phyloP scores from a whole-genome alignment of 2,888 invertebrate species.

The Tortrix viridana region DNA sequence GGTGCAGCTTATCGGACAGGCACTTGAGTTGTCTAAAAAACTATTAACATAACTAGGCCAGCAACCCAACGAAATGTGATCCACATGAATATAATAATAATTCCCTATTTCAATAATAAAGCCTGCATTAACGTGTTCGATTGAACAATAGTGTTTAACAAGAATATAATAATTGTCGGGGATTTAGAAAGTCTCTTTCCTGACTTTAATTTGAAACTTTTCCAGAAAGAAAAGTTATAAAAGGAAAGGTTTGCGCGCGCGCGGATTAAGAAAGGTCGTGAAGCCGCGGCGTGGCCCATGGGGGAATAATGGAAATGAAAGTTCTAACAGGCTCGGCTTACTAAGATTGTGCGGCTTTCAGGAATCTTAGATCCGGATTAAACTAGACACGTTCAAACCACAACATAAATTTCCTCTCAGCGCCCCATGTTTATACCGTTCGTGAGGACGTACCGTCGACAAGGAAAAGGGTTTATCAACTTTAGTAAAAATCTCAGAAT shows the following conservation, averaged over 20 bases:
- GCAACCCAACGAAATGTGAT: no score
- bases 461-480: slow-evolving; percentile 24
- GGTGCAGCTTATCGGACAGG: no score
- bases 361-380: slow-evolving; percentile 68
- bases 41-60: no score
- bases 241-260: slow-evolving; percentile 58
- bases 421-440: slow-evolving; percentile 53
- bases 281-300: slow-evolving; percentile 37
- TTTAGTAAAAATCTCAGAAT: slow-evolving; percentile 2
- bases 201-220: slow-evolving; percentile 59
- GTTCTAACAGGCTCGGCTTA: slow-evolving; percentile 68
- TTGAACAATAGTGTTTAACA: background rate
- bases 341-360: slow-evolving; percentile 70
- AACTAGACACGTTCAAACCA: slow-evolving; percentile 69
- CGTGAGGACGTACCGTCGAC: slow-evolving; percentile 2
- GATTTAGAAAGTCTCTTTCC: slow-evolving; percentile 53
- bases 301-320: slow-evolving; percentile 47
- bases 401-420: slow-evolving; percentile 70
- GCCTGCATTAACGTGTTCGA: no score
- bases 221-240: slow-evolving; percentile 56
- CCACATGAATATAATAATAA: background rate
- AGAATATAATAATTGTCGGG: slow-evolving; percentile 48
- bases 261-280: slow-evolving; percentile 64
- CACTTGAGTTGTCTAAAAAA: no score
- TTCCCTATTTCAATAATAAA: background rate